These are phyloP conservation scores for Drosophila nr. perissopoda DNA, from an alignment of 2,888 invertebrate genomes.

Conservation along the genomic window DNA sequence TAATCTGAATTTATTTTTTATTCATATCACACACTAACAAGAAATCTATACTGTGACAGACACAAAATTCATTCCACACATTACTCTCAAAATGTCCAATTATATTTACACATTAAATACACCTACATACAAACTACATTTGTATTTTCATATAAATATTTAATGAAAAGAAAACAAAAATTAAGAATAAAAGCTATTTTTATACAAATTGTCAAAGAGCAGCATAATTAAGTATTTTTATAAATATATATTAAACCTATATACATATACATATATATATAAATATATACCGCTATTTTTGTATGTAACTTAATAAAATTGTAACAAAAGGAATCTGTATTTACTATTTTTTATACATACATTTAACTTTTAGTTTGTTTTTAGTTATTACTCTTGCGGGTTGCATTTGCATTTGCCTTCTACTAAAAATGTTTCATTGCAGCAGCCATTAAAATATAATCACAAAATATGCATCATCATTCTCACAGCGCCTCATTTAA, in stretches of 20 bases:
- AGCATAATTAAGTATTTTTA: constrained; percentile 65
- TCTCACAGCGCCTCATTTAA: constrained; percentile 67
- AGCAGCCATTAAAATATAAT: constrained; percentile 45
- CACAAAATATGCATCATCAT: constrained; percentile 46
- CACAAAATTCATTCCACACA: constrained; percentile 21
- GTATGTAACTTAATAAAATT: constrained; percentile 78
- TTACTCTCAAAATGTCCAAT: constrained; percentile 27
- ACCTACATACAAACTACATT: constrained; percentile 26
- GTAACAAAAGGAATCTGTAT: constrained; percentile 65
- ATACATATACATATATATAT: constrained; percentile 44
- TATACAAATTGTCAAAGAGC: constrained; percentile 65
- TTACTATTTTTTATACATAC: background rate
- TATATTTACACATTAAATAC: constrained; percentile 28
- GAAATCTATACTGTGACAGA: constrained; percentile 29
- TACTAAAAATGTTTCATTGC: constrained; percentile 75
- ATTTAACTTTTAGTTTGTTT: constrained; percentile 8
- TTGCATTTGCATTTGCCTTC: constrained; percentile 41
- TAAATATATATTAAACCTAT: constrained; percentile 40
- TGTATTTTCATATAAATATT: constrained; percentile 52
- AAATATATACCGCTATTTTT: constrained; percentile 70
- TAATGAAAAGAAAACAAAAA: constrained; percentile 16
- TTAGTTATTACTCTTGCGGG: constrained; percentile 36
- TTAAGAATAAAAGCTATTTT: constrained; percentile 56
- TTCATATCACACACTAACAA: constrained; percentile 41
- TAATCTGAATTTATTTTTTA: constrained; percentile 17